Base-by-base conservation (phyloP, 2,113 vertebrate species). In the Alosa alosa region DNA sequence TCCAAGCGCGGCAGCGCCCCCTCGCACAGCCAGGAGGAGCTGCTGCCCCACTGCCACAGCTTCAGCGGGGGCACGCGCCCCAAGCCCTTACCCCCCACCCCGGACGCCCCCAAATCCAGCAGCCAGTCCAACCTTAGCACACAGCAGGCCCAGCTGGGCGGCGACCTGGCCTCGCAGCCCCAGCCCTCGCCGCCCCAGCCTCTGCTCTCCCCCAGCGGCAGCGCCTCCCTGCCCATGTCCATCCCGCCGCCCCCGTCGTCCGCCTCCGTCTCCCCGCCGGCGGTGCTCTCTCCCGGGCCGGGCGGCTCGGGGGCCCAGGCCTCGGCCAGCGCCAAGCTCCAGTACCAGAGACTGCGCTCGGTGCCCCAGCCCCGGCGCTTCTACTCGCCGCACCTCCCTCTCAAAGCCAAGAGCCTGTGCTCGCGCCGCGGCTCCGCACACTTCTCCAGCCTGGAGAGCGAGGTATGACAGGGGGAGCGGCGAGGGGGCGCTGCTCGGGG, bases 381-480 rank as follows among this genome's bases (percentile, higher is more conserved):
- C 88, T 96, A 96, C 87, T 96, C 95, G 83, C 95, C 95, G 84
- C 95, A 95, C 91, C 93, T 96, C 90, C 95, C 95, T 68, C 95
- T 96, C 89, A 96, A 96, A 94, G 95, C 95, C 92, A 95, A 96
- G 93, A 97, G 96, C 90, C 95, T 98, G 91, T 96, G 96, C 91
- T 97, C 96, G 39, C 96, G 97, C 83, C 92, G 97, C 89, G 97
- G 97, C 89, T 97, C 97, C 7, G 97, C 97, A 89, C 97, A 98
- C 94, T 98, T 97, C 94, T 97, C 97, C 93, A 98, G 97, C 92
- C 94, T 98, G 88, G 97, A 97, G 93, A 97, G 97, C 18, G 97
- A 97, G 93, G 97, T 98, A 97, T 97, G 97, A 98, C 95, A 95
- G 95, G 94, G 94, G 92, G 87, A 93, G 52, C 88, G 93, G 94